Percentiles rank a stretch among this genome's conserved stretches.
Evolutionary conservation across 2,113 vertebrate genomes (phyloP).

Genomic region (Anguilla japonica): DNA sequence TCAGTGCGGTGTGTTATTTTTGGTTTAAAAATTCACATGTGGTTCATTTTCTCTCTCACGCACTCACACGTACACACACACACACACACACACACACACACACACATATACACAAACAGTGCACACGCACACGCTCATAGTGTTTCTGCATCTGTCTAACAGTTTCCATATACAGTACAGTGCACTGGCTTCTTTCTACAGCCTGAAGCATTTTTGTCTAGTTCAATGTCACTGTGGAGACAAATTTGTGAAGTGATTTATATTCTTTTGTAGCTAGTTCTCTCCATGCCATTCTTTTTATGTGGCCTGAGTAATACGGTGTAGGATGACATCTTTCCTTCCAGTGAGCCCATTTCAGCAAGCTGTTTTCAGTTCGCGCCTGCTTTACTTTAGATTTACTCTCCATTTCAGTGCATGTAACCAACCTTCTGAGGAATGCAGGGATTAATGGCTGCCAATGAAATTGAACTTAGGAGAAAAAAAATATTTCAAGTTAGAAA

Average conservation of each 20-base stretch:
- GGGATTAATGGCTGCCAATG: not conserved
- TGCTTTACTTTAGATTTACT: not conserved
- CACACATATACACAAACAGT: no score
- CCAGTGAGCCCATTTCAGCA: not conserved
- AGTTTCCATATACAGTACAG: not conserved
- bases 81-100: no score
- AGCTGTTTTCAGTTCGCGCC: not conserved
- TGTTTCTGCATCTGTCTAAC: not conserved
- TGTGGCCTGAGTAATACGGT: not conserved
- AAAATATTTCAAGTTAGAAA: not conserved
- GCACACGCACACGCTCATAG: not conserved
- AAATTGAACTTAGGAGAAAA: not conserved
- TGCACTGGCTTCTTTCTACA: not conserved
- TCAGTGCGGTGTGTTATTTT: not conserved
- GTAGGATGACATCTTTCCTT: not conserved
- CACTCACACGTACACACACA: not conserved
- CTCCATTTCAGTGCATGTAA: not conserved
- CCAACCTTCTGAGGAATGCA: not conserved
- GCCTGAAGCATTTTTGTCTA: not conserved
- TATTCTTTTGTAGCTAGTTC: not conserved
- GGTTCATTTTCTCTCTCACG: not conserved
- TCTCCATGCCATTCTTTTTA: not conserved
- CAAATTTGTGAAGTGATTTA: not conserved
- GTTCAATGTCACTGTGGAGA: not conserved
- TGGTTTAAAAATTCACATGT: not conserved